phyloP scores from a whole-genome alignment of 2,113 vertebrate genomes.

The Lipophrys pholis region DNA sequence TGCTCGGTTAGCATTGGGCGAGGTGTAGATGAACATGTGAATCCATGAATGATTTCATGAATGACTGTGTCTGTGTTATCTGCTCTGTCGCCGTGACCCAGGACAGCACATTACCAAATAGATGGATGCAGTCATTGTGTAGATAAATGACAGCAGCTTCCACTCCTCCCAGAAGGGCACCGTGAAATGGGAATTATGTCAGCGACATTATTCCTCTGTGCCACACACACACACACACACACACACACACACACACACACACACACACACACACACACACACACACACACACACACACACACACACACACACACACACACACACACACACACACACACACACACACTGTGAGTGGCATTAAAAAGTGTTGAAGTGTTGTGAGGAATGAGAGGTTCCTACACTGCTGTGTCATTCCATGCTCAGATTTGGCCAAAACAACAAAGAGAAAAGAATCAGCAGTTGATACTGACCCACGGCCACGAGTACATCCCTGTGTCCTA shows the following conservation, averaged over 20 bases:
- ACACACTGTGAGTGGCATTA: too few species aligned
- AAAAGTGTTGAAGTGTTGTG: conserved; percentile 7
- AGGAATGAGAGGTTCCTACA: conserved; percentile 40
- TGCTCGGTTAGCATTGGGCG: neutral
- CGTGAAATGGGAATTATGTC: conserved; percentile 63
- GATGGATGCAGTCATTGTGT: conserved; percentile 58
- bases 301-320: neutral
- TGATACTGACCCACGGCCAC: neutral
- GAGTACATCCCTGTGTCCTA: neutral
- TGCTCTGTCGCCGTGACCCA: neutral
- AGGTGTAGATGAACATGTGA: conserved; percentile 9
- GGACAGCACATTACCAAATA: conserved; percentile 52
- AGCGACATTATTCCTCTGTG: conserved; percentile 32
- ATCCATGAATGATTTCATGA: conserved; percentile 35
- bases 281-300: neutral
- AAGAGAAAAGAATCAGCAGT: neutral
- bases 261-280: neutral
- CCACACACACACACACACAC: neutral
- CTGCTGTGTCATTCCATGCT: conserved; percentile 48
- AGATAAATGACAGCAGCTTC: conserved; percentile 53
- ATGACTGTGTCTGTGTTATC: conserved; percentile 49
- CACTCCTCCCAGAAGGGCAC: conserved; percentile 38
- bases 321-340: conserved; percentile 3
- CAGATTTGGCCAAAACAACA: neutral
- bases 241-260: conserved; percentile 14